These are phyloP conservation scores for Hypena proboscidalis DNA, from an alignment of 2,888 invertebrate species.

Conservation along the genomic window DNA sequence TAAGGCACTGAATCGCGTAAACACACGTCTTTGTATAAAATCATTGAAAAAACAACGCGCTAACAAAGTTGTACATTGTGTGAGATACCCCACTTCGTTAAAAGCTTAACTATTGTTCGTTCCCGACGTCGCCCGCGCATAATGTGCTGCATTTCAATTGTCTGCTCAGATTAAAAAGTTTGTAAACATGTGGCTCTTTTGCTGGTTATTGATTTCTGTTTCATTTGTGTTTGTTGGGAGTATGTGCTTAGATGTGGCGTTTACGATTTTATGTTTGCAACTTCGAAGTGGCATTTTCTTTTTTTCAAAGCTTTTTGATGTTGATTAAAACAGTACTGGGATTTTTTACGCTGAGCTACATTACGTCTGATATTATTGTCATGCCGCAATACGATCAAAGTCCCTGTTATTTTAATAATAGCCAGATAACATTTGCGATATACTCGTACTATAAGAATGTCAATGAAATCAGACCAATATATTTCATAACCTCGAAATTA, in stretches of 20 bases:
- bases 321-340: no score
- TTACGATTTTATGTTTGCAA: no score
- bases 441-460: no score
- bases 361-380: slow-evolving; percentile 1
- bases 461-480: no score
- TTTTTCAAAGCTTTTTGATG: no score
- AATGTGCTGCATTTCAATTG: slow-evolving; percentile 65
- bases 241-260: no score
- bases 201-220: slow-evolving; percentile 43
- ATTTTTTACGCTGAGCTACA: slow-evolving; percentile 1
- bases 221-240: slow-evolving; percentile 32
- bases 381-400: no score
- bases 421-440: no score
- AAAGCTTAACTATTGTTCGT: slow-evolving; percentile 64
- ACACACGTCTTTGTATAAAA: slow-evolving; percentile 10
- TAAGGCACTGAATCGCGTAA: no score
- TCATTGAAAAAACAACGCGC: slow-evolving; percentile 28
- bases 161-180: slow-evolving; percentile 66
- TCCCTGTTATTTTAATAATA: no score
- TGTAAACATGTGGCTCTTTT: slow-evolving; percentile 46
- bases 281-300: no score
- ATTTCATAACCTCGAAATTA: no score
- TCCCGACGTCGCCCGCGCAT: slow-evolving; percentile 54
- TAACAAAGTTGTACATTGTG: slow-evolving; percentile 36
- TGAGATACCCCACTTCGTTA: slow-evolving; percentile 72